phyloP scores from a whole-genome alignment of 2,797 vertebrate genomes.

The Hippopotamyrus pictus region DNA sequence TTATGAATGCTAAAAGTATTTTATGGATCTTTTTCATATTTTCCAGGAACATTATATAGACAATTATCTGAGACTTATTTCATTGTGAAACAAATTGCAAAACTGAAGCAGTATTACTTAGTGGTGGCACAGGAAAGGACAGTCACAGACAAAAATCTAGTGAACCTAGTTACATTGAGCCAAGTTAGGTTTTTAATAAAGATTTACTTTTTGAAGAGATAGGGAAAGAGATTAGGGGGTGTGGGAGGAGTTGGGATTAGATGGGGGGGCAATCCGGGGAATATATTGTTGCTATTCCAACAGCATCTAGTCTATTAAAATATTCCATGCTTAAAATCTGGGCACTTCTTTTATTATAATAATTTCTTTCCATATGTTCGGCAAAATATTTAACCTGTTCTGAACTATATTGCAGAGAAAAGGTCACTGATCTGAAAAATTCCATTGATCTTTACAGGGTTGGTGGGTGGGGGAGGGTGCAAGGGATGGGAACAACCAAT shows the following conservation, averaged over 20 bases:
- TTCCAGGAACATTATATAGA: background rate
- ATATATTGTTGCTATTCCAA: background rate
- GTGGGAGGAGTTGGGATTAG: background rate
- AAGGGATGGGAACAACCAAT: background rate
- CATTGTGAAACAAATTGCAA: background rate
- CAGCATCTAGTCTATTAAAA: background rate
- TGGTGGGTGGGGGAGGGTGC: background rate
- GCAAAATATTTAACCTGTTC: background rate
- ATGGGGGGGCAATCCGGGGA: background rate
- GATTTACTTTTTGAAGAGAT: background rate
- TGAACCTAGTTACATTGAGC: background rate
- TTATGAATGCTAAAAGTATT: background rate
- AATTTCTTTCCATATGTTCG: background rate
- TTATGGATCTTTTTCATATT: background rate
- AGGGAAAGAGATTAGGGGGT: background rate
- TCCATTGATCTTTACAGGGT: background rate
- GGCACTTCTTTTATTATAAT: background rate
- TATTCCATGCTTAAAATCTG: background rate
- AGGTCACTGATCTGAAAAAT: background rate
- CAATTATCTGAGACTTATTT: background rate
- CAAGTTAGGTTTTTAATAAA: background rate
- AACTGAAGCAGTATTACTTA: background rate
- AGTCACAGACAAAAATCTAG: background rate
- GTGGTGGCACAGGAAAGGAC: background rate
- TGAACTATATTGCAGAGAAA: background rate